Conservation (phyloP, 2,797 vertebrate genomes). For the Erithacus rubecula region DNA sequence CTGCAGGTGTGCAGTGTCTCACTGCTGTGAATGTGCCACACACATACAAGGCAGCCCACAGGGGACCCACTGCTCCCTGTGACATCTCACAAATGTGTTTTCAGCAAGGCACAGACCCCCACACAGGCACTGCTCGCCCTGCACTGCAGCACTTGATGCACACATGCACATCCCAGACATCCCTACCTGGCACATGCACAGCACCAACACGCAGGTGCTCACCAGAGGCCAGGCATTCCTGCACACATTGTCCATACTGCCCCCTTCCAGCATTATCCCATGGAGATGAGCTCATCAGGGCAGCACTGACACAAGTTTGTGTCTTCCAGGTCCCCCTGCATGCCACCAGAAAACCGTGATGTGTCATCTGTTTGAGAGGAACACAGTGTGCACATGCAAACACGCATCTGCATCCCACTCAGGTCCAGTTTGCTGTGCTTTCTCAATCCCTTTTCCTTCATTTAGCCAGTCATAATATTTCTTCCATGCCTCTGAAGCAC, state of each 20-base stretch:
- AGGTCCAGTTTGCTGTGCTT: not conserved
- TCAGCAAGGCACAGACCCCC: not conserved
- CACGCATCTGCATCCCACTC: not conserved
- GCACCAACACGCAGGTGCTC: not conserved
- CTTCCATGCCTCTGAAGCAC: not conserved
- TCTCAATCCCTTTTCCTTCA: not conserved
- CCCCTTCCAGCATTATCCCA: not conserved
- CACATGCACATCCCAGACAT: not conserved
- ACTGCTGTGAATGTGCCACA: not conserved
- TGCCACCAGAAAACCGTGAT: not conserved
- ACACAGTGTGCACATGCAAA: rapidly evolving
- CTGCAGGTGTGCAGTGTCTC: not conserved
- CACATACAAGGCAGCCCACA: not conserved
- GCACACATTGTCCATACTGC: not conserved
- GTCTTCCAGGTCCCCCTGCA: not conserved
- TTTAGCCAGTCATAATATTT: not conserved
- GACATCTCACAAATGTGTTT: not conserved
- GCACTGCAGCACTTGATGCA: not conserved
- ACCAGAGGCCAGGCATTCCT: not conserved
- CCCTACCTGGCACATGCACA: not conserved
- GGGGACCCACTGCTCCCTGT: rapidly evolving
- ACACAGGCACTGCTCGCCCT: not conserved
- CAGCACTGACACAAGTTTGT: not conserved
- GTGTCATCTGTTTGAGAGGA: not conserved
- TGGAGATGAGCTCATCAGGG: not conserved